phyloP scores from a whole-genome alignment of 2,888 invertebrate species.

The Melitaea athalia region DNA sequence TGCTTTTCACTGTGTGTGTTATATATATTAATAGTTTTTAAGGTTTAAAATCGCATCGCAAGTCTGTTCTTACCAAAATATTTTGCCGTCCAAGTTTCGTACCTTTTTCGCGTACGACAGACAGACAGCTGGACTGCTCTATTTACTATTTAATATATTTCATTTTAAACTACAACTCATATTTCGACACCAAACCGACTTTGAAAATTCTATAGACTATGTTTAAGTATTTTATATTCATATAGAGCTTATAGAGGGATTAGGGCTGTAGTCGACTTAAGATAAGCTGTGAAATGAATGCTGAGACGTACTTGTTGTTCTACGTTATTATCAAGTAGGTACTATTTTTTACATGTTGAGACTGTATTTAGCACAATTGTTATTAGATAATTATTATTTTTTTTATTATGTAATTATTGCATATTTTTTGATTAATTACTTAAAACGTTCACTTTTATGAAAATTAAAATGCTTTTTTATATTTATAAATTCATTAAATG shows the following conservation, averaged over 20 bases:
- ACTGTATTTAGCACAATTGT: too few species aligned
- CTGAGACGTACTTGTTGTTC: slow-evolving; percentile 26
- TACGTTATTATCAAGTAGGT: background rate
- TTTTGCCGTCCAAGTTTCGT: slow-evolving; percentile 79
- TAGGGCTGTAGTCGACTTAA: slow-evolving; percentile 66
- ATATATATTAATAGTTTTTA: slow-evolving; percentile 26
- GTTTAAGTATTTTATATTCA: slow-evolving; percentile 77
- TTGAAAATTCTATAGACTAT: slow-evolving; percentile 59
- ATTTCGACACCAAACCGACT: slow-evolving; percentile 70
- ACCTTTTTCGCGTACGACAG: slow-evolving; percentile 46
- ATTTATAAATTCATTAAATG: too few species aligned
- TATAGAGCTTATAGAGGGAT: slow-evolving; percentile 79
- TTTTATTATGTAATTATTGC: too few species aligned
- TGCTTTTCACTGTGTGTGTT: slow-evolving; percentile 33
- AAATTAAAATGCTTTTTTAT: too few species aligned
- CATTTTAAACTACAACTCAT: slow-evolving; percentile 59
- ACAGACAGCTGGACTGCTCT: slow-evolving; percentile 67
- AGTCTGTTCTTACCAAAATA: slow-evolving; percentile 60
- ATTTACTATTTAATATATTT: slow-evolving; percentile 52
- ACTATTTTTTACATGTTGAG: too few species aligned
- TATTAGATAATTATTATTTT: too few species aligned
- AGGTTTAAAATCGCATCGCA: slow-evolving; percentile 32
- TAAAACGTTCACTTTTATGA: too few species aligned
- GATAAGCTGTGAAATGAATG: slow-evolving; percentile 45
- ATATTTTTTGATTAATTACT: too few species aligned